These are phyloP conservation scores for Scrobipalpa atriplicella DNA, from an alignment of 2,888 invertebrate species.

Conservation along the genomic window DNA sequence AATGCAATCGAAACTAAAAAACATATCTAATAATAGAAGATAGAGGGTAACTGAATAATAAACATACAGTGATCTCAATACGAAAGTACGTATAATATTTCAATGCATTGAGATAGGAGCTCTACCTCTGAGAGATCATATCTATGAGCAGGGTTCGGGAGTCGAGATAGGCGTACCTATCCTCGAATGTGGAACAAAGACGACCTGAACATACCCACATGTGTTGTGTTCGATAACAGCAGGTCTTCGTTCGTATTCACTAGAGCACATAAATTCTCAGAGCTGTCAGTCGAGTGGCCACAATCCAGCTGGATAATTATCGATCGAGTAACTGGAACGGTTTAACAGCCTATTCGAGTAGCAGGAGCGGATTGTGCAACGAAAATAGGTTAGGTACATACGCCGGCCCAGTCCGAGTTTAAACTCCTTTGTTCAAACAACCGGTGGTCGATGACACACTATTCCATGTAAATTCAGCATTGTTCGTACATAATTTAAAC, in stretches of 20 bases:
- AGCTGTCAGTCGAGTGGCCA: slow-evolving; percentile 33
- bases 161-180: neutral
- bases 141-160: slow-evolving; percentile 1
- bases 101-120: neutral
- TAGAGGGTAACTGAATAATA: slow-evolving; percentile 11
- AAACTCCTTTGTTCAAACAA: slow-evolving; percentile 48
- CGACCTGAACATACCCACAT: slow-evolving; percentile 18
- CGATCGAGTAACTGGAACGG: slow-evolving; percentile 54
- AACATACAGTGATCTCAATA: slow-evolving; percentile 6
- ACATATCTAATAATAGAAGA: slow-evolving; percentile 7
- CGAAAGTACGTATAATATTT: neutral
- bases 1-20: slow-evolving; percentile 14
- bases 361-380: slow-evolving; percentile 63
- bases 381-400: slow-evolving; percentile 66
- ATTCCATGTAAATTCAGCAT: slow-evolving; percentile 32
- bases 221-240: slow-evolving; percentile 20
- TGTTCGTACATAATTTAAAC: slow-evolving; percentile 21
- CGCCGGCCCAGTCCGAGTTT: slow-evolving; percentile 49
- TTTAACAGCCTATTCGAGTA: slow-evolving; percentile 55
- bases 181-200: slow-evolving; percentile 15
- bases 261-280: slow-evolving; percentile 28
- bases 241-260: slow-evolving; percentile 25
- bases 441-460: slow-evolving; percentile 35
- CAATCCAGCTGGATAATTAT: slow-evolving; percentile 49
- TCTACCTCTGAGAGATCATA: slow-evolving; percentile 2